These are phyloP conservation scores for Synanthedon tipuliformis DNA, from an alignment of 2,888 invertebrate species.

Conservation along the genomic window DNA sequence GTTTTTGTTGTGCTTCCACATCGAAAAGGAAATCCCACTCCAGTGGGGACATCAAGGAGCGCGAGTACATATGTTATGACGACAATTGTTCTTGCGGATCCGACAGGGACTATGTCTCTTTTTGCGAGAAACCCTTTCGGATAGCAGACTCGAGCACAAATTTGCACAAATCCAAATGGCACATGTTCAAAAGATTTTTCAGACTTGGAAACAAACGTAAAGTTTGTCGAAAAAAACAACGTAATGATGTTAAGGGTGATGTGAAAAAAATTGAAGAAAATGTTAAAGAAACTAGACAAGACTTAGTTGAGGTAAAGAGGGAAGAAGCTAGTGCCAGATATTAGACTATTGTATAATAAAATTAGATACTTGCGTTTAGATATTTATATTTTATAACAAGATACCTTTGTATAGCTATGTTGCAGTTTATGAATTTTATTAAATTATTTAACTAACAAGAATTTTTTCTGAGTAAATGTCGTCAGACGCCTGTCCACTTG, in stretches of 20 bases:
- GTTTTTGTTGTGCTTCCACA: constrained; percentile 34
- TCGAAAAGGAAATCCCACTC: constrained; percentile 35
- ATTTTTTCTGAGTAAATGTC: too few species aligned
- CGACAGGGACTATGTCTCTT: constrained; percentile 13
- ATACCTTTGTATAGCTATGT: too few species aligned
- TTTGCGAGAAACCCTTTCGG: constrained; percentile 26
- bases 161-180: constrained; percentile 37
- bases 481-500: too few species aligned
- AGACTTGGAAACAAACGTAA: constrained; percentile 20
- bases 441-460: too few species aligned
- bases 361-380: too few species aligned
- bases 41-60: constrained; percentile 30
- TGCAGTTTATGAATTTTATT: too few species aligned
- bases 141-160: constrained; percentile 35
- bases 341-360: too few species aligned
- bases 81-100: constrained; percentile 30
- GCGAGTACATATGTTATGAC: constrained; percentile 23
- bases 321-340: neutral
- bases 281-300: neutral
- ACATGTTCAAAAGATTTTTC: constrained; percentile 24
- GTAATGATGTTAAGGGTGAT: neutral
- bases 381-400: too few species aligned
- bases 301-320: too few species aligned
- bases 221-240: neutral
- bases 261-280: neutral